Evolutionary conservation across 2,888 invertebrate species (phyloP), one percentile per base, ranked within the genome.

Genomic region (Philaethria dido): DNA sequence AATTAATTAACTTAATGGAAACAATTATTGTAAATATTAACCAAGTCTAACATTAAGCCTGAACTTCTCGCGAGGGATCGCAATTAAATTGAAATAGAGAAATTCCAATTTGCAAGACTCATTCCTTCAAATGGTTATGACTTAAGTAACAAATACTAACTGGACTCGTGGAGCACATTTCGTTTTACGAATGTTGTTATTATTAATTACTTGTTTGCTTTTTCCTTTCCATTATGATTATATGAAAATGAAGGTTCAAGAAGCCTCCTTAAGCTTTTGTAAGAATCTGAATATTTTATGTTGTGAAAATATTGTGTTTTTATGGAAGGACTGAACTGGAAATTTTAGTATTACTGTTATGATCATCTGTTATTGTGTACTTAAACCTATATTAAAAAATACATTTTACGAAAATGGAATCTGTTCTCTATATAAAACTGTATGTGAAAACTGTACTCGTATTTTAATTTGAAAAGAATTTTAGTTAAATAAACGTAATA

Each of bases 151-250:
- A 69, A 69, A 69, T 69, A 67, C 60, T 61, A 67, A 67, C 47
- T 64, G 60, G 66, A 45, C 47, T 50, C 62, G 69, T 48, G 44
- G 52, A 44, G 29, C 36, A 64, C 67, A 69, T 69, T 69, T 57
- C 67, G 64, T 69, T 69, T 69, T 69, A 68, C 64, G 69, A 62
- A 62, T 69, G 61, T 36, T 64, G 48, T 69, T 69, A 69, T 64
- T 69, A 67, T 64, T 69, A 69, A 69, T 69, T 69, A 64, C 64
- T 57, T 69, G 61, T 65, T 25, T 36, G 33, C 52, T 65, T 39
- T 60, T 39, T 60, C 60, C 29, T 4, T 61, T 61, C 65, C 16
- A 42, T 44, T 42, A 57, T 33, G 57, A 59, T 64, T 64, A 50
- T 48, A 57, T 64, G 42, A 64, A 48, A 64, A 64, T 57, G 25